These are phyloP conservation scores for Pogonomyrmex barbatus DNA, from an alignment of 1,140 invertebrate species.

Conservation along the genomic window DNA sequence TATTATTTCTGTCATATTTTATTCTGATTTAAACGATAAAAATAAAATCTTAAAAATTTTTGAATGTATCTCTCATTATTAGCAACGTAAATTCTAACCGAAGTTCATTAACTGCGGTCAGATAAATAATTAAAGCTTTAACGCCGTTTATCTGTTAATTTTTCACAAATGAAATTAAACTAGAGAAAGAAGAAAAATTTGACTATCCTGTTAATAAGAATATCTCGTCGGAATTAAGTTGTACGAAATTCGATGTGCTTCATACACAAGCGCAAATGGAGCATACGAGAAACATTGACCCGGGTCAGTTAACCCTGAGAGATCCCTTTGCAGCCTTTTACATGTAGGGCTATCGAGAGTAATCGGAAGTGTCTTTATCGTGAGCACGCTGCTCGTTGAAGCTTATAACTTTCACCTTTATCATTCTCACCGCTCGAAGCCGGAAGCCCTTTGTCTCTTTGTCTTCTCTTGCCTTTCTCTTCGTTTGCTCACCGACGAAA, in stretches of 20 bases:
- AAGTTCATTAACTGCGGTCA: neutral
- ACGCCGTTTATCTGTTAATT: neutral
- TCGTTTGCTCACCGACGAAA: conserved; percentile 24
- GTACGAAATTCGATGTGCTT: neutral
- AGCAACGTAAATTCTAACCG: neutral
- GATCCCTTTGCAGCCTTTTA: conserved; percentile 38
- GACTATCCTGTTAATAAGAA: neutral
- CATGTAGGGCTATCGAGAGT: conserved; percentile 34
- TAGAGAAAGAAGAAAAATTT: neutral
- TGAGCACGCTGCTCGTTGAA: conserved; percentile 32
- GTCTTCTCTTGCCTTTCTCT: conserved; percentile 31
- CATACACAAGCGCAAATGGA: conserved; percentile 17
- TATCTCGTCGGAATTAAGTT: neutral
- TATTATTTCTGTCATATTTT: conserved; percentile 11
- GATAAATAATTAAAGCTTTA: neutral
- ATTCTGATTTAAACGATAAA: neutral
- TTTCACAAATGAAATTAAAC: neutral
- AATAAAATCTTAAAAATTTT: conserved; percentile 7
- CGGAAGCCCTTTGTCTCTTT: conserved; percentile 62
- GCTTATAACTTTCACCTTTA: conserved; percentile 63
- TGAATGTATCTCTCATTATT: neutral
- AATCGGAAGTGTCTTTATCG: conserved; percentile 53
- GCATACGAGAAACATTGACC: conserved; percentile 37
- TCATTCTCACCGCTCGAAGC: conserved; percentile 45
- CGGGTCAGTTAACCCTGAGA: conserved; percentile 61